Percentiles rank a stretch among this genome's conserved stretches.
These are phyloP conservation scores for Agapornis canus DNA, from an alignment of 2,797 vertebrate species.

Conservation along the genomic window DNA sequence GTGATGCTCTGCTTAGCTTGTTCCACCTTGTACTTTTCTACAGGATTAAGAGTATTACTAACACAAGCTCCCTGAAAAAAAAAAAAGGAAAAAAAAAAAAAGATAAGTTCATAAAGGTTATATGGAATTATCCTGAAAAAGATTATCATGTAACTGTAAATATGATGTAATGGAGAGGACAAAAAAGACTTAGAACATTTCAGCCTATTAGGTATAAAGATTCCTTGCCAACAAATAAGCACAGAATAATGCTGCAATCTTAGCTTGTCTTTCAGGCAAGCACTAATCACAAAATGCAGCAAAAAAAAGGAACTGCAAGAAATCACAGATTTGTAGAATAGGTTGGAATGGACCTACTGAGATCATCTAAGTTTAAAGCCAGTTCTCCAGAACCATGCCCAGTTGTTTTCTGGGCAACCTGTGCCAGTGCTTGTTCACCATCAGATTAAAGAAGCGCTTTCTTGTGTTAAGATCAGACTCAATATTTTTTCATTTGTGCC, in stretches of 20 bases:
- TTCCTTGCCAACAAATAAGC: constrained; percentile 55
- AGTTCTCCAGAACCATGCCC: neutral
- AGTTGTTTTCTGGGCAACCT: neutral
- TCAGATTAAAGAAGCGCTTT: neutral
- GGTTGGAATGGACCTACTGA: neutral
- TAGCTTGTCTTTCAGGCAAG: constrained; percentile 57
- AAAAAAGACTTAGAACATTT: constrained; percentile 29
- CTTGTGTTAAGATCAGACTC: neutral
- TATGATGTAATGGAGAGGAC: constrained; percentile 33
- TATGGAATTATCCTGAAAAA: constrained; percentile 41
- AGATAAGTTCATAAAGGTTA: constrained; percentile 34
- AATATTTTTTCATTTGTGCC: neutral
- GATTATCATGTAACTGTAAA: constrained; percentile 28
- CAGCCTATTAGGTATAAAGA: constrained; percentile 36
- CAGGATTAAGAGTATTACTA: constrained; percentile 41
- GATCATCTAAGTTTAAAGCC: neutral
- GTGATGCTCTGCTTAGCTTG: neutral
- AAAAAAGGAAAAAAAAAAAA: constrained; percentile 44
- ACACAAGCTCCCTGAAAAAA: constrained; percentile 53
- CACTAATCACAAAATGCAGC: constrained; percentile 41
- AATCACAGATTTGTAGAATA: neutral
- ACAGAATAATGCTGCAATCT: constrained; percentile 43
- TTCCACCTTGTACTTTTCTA: neutral
- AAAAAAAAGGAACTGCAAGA: neutral
- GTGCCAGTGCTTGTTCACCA: neutral